Conservation (phyloP, 2,113 vertebrate genomes). For the Oceanodroma tethys region DNA sequence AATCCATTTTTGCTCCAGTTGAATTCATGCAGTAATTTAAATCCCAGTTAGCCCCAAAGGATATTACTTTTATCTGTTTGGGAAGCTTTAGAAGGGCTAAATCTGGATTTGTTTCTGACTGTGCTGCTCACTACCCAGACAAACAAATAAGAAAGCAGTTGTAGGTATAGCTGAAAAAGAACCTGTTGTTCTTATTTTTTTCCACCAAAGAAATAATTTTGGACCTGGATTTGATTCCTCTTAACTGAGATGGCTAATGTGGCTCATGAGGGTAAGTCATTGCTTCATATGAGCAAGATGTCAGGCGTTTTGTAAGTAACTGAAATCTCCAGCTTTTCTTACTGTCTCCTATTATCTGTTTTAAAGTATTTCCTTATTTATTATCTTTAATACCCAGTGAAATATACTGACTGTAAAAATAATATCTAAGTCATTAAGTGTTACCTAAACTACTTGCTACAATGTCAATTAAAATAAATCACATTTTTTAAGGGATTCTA, state of each 20-base stretch:
- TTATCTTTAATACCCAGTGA: constrained; percentile 18
- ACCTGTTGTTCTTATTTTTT: neutral
- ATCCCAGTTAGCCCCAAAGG: neutral
- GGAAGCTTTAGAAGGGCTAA: neutral
- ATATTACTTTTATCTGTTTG: neutral
- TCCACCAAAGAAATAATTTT: neutral
- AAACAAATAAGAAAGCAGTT: neutral
- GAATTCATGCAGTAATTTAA: neutral
- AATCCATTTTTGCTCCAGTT: neutral
- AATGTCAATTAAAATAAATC: neutral
- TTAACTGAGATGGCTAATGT: neutral
- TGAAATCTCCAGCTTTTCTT: neutral
- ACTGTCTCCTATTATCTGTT: neutral
- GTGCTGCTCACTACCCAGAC: neutral
- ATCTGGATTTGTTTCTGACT: neutral
- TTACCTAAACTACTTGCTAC: constrained; percentile 31
- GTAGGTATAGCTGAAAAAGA: neutral
- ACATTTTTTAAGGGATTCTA: neutral
- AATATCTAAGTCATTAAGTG: neutral
- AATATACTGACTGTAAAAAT: constrained; percentile 9
- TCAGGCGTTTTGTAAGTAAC: neutral
- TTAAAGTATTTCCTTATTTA: constrained; percentile 33
- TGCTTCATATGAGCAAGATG: neutral
- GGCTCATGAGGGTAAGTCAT: neutral
- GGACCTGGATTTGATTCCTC: neutral